A percentile compares a stretch with the other conserved stretches of the same genome.
These are phyloP conservation scores for Camptogramma bilineatum DNA, from an alignment of 2,888 invertebrate genomes.

Conservation along the genomic window DNA sequence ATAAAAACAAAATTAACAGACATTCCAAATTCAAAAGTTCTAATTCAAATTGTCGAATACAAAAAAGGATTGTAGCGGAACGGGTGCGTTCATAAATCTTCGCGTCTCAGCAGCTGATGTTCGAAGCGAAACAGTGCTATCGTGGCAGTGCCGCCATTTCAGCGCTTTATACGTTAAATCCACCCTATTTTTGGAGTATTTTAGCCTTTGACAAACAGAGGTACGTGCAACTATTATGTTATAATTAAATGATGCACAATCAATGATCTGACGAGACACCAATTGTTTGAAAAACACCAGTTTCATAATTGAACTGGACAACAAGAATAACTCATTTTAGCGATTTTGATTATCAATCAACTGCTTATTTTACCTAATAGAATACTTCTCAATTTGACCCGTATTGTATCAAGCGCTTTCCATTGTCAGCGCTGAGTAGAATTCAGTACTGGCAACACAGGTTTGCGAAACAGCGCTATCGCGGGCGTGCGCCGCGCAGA, in stretches of 20 bases:
- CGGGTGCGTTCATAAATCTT: conserved; percentile 80
- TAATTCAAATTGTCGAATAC: conserved; percentile 63
- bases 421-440: conserved; percentile 23
- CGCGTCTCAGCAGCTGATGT: conserved; percentile 81
- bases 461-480: conserved; percentile 45
- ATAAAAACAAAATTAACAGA: conserved; percentile 46
- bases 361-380: too few species aligned
- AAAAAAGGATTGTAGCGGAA: conserved; percentile 69
- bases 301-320: too few species aligned
- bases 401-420: background rate
- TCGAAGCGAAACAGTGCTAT: conserved; percentile 66
- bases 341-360: too few species aligned
- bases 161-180: background rate
- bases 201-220: too few species aligned
- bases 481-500: conserved; percentile 80
- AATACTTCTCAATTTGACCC: background rate
- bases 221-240: too few species aligned
- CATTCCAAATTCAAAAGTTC: conserved; percentile 61
- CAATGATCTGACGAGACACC: too few species aligned
- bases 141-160: conserved; percentile 48
- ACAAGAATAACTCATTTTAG: too few species aligned
- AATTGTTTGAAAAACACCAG: too few species aligned
- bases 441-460: conserved; percentile 63
- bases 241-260: too few species aligned
- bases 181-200: background rate